Base-by-base conservation (phyloP, 2,888 invertebrate genomes). In the Dicyrtoma fusca region DNA sequence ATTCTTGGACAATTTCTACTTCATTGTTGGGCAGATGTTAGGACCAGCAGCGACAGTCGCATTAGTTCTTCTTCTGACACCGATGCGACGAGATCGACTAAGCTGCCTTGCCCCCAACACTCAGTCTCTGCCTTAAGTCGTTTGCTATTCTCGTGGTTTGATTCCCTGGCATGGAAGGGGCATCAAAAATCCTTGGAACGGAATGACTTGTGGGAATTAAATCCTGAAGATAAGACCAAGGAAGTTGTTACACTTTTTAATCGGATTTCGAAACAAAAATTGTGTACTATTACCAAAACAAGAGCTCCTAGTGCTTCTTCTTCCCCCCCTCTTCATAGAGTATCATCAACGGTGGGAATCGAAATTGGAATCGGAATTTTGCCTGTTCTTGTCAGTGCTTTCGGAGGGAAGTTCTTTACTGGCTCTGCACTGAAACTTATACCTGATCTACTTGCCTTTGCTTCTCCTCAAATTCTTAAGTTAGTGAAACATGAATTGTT, bases 381-480 rank as follows among this genome's bases (percentile, higher is more conserved):
- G 82, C 90, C 90, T 44, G 92, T 94, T 0, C 86, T 99, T 61
- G 88, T 92, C 79, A 89, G 90, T 82, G 91, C 95, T 5, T 97
- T 95, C 83, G 94, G 96, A 57, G 88, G 90, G 0, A 90, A 92
- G 70, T 95, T 96, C 83, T 75, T 95, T 0, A 89, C 94, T 81
- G 95, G 96, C n/a, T 87, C 93, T 0, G 83, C 90, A 64, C 86
- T 95, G 75, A 97, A 97, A 84, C 83, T 96, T 0, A 81, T 90
- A 47, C 92, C 93, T 82, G 97, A 96, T 84, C 76, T 91, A 14
- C 84, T 97, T 65, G 92, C 92, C 77, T 98, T 98, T 84, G 87
- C 91, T 51, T 94, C 93, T 81, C 98, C 98, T 0, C 91, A 94
- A 84, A 86, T 98, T 81, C 87, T 96, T 74, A 90, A 88, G 94